Evolutionary conservation across 2,797 vertebrate species (phyloP), one percentile per base, ranked within the genome.

Genomic region (Myripristis jacobus): DNA sequence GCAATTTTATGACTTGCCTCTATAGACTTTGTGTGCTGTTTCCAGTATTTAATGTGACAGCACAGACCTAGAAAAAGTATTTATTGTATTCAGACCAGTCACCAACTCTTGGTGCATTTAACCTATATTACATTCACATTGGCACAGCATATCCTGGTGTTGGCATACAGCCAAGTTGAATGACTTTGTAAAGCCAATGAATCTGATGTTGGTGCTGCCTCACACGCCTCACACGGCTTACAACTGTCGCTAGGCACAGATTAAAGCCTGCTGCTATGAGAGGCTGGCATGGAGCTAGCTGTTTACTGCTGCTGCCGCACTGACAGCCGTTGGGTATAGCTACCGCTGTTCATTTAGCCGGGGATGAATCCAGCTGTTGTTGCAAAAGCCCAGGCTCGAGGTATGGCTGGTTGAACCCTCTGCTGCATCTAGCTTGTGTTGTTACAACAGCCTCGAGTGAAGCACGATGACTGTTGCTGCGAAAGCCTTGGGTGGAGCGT

Each of bases 381-480:
- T 73, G 36, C 75, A 25, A 61, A 60, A 63, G 36, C 12, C 29
- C 7, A 31, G 24, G 43, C 67, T 57, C 36, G 11, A 18, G 29
- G 56, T 70, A 36, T 48, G 50, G 66, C 57, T 81, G 68, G 53
- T 79, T 76, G n/a, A 57, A 73, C 27, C 48, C 25, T 34, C 1
- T 50, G 68, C 53, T 77, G 65, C 83, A 81, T 81, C 54, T 64
- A 80, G 51, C 73, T 81, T 75, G 79, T 85, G 68, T 69, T 77
- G 48, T 57, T 73, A 44, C 19, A 73, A 48, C 36, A 66, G 46
- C 57, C 41, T 16, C 38, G 12, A 16, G 41, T 15, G 41, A 16
- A 43, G 41, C 41, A 19, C 44, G 19, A 4, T n/a, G 55, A 79
- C 51, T 68, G 67, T 63, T 52, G 38, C 62, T 66, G 25, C 66